Conservation (phyloP, 1,140 invertebrate genomes). For the Physella acuta region DNA sequence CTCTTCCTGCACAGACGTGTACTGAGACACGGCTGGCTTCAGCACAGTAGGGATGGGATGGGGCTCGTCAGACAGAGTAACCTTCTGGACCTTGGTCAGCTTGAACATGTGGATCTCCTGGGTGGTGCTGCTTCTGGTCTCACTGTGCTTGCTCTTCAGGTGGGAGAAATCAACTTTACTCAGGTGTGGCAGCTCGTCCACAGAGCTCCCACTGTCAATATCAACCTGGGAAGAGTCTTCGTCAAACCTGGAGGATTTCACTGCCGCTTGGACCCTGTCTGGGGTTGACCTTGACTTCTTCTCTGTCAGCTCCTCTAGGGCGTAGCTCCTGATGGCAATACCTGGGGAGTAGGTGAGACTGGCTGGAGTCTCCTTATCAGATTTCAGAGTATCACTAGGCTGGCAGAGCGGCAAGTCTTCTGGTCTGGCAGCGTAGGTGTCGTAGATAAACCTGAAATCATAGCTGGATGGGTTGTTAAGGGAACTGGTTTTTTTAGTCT, state of each 20-base stretch:
- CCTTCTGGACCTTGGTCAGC: not conserved
- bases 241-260: slow-evolving; percentile 6
- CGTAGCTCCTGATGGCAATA: slow-evolving; percentile 24
- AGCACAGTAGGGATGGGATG: not conserved
- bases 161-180: not conserved
- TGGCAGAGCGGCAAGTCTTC: too few relatives aligned
- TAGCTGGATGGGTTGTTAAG: not conserved
- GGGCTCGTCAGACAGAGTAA: not conserved
- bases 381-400: not conserved
- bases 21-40: not conserved
- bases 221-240: slow-evolving; percentile 17
- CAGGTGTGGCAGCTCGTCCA: not conserved
- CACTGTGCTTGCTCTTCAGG: not conserved
- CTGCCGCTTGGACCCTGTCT: slow-evolving; percentile 4
- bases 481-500: too few relatives aligned
- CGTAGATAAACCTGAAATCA: not conserved
- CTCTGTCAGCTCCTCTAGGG: slow-evolving; percentile 21
- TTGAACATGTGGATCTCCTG: not conserved
- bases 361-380: not conserved
- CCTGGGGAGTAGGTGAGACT: slow-evolving; percentile 19
- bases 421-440: not conserved
- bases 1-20: not conserved
- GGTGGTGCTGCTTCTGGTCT: not conserved
- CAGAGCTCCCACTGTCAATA: slow-evolving; percentile 11
- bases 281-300: slow-evolving; percentile 7